Evolutionary conservation across 2,888 invertebrate species (phyloP), one percentile per base, ranked within the genome.

Genomic region (Arge pagana): DNA sequence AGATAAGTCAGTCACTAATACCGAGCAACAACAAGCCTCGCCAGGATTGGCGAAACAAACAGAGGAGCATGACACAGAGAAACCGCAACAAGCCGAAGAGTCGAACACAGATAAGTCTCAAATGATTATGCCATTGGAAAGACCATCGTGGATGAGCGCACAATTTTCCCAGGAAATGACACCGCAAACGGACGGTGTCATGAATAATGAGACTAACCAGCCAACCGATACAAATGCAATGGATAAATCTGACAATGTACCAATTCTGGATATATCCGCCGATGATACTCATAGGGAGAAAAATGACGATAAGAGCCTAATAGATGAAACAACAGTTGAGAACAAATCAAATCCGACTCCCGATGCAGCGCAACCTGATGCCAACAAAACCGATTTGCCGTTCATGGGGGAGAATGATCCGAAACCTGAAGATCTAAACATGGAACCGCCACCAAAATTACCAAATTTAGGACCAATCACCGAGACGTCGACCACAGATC

Each of bases 361-460:
- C 16, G 15, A 33, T 18, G 41, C 51, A 18, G 28, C 48, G 7
- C 39, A 45, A 6, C 31, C 31, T 3, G 15, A 26, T 5, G 36
- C 40, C 7, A 67, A 68, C 35, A 13, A 62, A 3, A 66, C 73
- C 19, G 66, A 53, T 5, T 53, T 76, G 10, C 74, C 74, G 1
- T 75, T 75, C 28, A 72, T 74, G 71, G 71, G 70, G 1, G 71
- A 69, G 37, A 73, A 71, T 49, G 74, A 75, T 62, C 68, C 71
- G 2, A 71, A 67, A 52, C 71, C 71, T 2, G 68, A 71, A 50
- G 74, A 75, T 45, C 53, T 73, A 19, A 75, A 76, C 40, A 68
- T 73, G 66, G 70, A 74, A 55, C 74, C 73, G 15, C 72, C 73
- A 2, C 71, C 72, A 5, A 72, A 75, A 48, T 59, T 72, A 36